phyloP scores from a whole-genome alignment of 2,888 invertebrate species.

The Drosophila parthenogenetica region DNA sequence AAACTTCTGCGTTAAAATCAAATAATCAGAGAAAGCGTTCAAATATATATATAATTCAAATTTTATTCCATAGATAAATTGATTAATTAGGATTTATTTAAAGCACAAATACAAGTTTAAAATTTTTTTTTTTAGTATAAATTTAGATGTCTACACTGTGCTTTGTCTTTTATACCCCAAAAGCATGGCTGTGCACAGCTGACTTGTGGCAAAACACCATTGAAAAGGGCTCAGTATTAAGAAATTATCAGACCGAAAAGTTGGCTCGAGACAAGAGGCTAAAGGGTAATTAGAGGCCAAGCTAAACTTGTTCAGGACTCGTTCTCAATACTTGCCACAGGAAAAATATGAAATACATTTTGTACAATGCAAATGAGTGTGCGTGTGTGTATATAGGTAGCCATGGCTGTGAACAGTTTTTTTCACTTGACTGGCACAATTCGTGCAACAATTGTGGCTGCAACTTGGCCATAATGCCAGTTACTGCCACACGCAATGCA shows the following conservation, averaged over 20 bases:
- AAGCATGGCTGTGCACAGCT: background rate
- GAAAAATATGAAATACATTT: slow-evolving; percentile 48
- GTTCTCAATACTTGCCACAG: background rate
- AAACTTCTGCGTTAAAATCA: background rate
- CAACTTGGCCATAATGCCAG: slow-evolving; percentile 63
- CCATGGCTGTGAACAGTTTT: slow-evolving; percentile 43
- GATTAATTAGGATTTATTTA: no score
- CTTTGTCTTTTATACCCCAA: no score
- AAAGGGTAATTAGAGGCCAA: slow-evolving; percentile 66
- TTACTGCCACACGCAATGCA: slow-evolving; percentile 63
- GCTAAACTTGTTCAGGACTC: slow-evolving; percentile 43
- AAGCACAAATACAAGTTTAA: no score
- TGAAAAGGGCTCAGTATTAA: slow-evolving; percentile 55
- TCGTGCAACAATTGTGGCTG: slow-evolving; percentile 73
- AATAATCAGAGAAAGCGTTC: background rate
- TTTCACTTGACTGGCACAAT: slow-evolving; percentile 58
- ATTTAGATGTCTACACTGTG: no score
- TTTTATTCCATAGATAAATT: no score
- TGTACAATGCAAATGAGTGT: slow-evolving; percentile 25
- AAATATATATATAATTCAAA: no score
- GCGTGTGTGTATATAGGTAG: background rate
- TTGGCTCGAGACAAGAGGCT: slow-evolving; percentile 39
- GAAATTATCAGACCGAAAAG: slow-evolving; percentile 66
- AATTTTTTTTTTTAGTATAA: no score
- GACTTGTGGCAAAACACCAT: slow-evolving; percentile 30